Evolutionary conservation across 2,888 invertebrate genomes (phyloP).

Genomic region (Geotrupes spiniger): DNA sequence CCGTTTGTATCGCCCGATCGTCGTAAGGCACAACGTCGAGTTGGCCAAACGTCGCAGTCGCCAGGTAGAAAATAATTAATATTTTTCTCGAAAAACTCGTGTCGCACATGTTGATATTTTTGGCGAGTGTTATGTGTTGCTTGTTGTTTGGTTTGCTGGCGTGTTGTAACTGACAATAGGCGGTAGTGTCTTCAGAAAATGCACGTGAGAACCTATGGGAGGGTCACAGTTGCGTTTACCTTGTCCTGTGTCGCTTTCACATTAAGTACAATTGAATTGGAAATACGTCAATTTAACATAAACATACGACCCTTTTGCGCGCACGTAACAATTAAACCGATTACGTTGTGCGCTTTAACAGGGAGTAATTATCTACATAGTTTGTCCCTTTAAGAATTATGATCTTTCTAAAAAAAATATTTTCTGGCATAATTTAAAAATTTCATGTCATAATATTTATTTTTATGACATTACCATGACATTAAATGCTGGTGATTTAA

Average conservation of each 20-base stretch:
- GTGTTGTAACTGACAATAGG: slow-evolving; percentile 40
- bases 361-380: no score
- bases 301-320: not conserved
- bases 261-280: slow-evolving; percentile 32
- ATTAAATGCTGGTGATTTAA: no score
- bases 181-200: slow-evolving; percentile 36
- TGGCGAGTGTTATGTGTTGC: slow-evolving; percentile 11
- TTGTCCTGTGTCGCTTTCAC: slow-evolving; percentile 42
- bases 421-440: no score
- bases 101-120: slow-evolving; percentile 39
- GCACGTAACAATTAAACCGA: no score
- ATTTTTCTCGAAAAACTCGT: slow-evolving; percentile 36
- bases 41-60: slow-evolving; percentile 19
- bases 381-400: no score
- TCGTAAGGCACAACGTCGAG: slow-evolving; percentile 24
- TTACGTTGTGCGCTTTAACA: no score
- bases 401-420: no score
- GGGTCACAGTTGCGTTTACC: slow-evolving; percentile 34
- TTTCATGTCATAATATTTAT: no score
- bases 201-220: slow-evolving; percentile 43
- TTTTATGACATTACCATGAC: no score
- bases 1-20: slow-evolving; percentile 11
- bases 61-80: slow-evolving; percentile 17
- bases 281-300: slow-evolving; percentile 30
- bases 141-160: slow-evolving; percentile 33